Conservation (phyloP, 2,797 vertebrate species). For the Oreochromis mossambicus region DNA sequence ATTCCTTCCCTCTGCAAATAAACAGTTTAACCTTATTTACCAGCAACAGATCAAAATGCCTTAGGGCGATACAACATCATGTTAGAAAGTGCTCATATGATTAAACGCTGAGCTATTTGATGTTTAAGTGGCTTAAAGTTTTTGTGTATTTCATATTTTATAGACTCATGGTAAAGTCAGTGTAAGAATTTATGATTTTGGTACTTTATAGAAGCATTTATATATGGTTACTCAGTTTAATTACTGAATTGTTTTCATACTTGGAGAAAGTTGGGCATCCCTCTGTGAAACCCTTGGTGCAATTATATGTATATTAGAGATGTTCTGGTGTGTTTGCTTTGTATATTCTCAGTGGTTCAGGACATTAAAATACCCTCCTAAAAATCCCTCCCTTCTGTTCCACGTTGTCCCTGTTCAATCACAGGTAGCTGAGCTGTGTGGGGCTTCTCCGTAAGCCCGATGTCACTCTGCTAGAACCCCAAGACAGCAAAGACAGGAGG, state of each 20-base stretch:
- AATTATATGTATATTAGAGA: background rate
- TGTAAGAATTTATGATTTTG: background rate
- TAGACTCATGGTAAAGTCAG: background rate
- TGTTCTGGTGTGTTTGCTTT: slow-evolving; percentile 9
- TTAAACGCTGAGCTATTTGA: background rate
- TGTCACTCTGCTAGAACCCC: slow-evolving; percentile 47
- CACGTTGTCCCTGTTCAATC: slow-evolving; percentile 41
- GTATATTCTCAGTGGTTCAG: slow-evolving; percentile 9
- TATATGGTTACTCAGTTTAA: background rate
- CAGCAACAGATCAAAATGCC: background rate
- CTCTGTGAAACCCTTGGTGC: background rate
- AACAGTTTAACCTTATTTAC: background rate
- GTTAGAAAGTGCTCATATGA: background rate
- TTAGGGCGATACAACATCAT: background rate
- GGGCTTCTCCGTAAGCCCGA: slow-evolving; percentile 34
- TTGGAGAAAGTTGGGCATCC: background rate
- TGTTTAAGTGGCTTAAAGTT: background rate
- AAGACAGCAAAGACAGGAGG: slow-evolving; percentile 37
- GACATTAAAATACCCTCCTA: slow-evolving; percentile 30
- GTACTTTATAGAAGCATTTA: background rate
- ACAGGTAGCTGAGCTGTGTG: slow-evolving; percentile 24
- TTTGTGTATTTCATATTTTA: background rate
- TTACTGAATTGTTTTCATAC: background rate
- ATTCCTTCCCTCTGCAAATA: slow-evolving; percentile 7
- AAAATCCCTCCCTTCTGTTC: slow-evolving; percentile 15